Evolutionary conservation across 2,113 vertebrate genomes (phyloP).

Genomic region (Sinosuthora webbiana): DNA sequence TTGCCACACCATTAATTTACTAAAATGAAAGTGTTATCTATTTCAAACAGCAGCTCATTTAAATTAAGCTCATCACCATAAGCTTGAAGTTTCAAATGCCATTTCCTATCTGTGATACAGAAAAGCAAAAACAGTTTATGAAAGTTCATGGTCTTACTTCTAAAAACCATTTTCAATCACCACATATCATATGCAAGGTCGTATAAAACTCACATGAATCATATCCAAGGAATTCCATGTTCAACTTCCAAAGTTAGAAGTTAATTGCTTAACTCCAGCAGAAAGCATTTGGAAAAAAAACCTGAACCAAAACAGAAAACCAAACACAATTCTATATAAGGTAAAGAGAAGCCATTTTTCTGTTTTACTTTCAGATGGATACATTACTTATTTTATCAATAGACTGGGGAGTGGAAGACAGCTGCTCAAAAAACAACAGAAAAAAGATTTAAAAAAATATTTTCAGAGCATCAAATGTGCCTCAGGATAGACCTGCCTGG

Average conservation of each 20-base stretch:
- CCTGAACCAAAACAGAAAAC: neutral
- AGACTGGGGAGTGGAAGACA: neutral
- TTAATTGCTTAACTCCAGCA: neutral
- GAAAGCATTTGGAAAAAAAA: neutral
- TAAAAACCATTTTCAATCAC: conserved; percentile 39
- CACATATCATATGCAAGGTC: neutral
- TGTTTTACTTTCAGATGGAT: neutral
- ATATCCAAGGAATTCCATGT: neutral
- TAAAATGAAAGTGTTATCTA: conserved; percentile 70
- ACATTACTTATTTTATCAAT: neutral
- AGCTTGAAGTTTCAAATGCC: conserved; percentile 63
- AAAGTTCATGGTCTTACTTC: conserved; percentile 20
- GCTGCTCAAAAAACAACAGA: neutral
- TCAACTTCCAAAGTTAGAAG: conserved; percentile 18
- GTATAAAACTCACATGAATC: neutral
- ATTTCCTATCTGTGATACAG: conserved; percentile 48
- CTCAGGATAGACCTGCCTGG: neutral
- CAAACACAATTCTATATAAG: neutral
- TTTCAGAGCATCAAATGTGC: neutral
- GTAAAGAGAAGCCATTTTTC: neutral
- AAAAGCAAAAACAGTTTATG: conserved; percentile 39
- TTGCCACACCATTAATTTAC: conserved; percentile 63
- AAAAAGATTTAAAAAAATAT: neutral
- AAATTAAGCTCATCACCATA: conserved; percentile 68
- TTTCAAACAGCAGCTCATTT: conserved; percentile 72